A percentile compares a stretch with the other conserved stretches of the same genome.
phyloP scores from a whole-genome alignment of 2,797 vertebrate genomes.

The Tenualosa ilisha region DNA sequence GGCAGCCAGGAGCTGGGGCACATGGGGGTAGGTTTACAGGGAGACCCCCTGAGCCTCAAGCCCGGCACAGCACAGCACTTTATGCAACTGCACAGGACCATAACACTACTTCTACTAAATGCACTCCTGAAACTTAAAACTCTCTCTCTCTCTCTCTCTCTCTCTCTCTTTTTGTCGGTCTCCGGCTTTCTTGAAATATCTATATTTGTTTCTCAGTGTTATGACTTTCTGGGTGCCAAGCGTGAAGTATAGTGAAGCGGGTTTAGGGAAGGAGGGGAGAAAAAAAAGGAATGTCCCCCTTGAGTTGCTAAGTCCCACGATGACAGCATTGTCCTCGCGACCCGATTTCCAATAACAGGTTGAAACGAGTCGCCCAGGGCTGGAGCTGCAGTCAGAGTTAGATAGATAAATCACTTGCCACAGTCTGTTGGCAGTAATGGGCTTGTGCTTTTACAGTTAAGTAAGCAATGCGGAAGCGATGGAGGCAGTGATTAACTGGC shows the following conservation, averaged over 20 bases:
- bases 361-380: conserved; percentile 44
- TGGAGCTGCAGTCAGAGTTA: background rate
- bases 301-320: conserved; percentile 37
- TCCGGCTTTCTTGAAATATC: background rate
- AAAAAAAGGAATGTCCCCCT: conserved; percentile 30
- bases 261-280: conserved; percentile 44
- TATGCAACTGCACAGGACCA: background rate
- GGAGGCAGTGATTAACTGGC: conserved; percentile 49
- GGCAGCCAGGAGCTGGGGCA: background rate
- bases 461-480: conserved; percentile 55
- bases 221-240: background rate
- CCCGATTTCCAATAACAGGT: conserved; percentile 56
- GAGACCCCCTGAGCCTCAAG: background rate
- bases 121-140: conserved; percentile 1
- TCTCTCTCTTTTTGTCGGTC: background rate
- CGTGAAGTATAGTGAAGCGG: background rate
- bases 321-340: conserved; percentile 53
- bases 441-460: conserved; percentile 54
- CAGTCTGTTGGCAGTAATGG: conserved; percentile 53
- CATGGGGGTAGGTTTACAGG: background rate
- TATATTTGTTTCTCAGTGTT: background rate
- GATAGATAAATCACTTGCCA: conserved; percentile 50
- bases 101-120: background rate
- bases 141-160: background rate
- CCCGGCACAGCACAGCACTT: background rate